Evolutionary conservation across 2,113 vertebrate species (phyloP).

Genomic region (Abramis brama): DNA sequence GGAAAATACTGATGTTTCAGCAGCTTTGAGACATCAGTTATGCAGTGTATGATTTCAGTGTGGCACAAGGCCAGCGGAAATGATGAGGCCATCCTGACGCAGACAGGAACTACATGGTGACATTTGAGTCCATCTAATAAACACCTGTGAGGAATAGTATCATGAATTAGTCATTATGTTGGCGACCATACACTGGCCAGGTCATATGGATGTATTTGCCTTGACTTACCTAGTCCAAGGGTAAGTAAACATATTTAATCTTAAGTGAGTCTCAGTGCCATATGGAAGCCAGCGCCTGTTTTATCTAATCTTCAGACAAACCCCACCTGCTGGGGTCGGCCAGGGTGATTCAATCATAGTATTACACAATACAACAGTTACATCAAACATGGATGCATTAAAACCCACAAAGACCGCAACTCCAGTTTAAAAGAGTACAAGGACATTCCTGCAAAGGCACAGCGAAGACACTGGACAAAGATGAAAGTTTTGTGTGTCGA

Average conservation of each 20-base stretch:
- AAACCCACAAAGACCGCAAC: neutral
- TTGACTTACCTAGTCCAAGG: slow-evolving; percentile 23
- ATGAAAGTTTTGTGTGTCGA: neutral
- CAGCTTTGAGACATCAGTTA: slow-evolving; percentile 69
- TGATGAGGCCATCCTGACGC: slow-evolving; percentile 16
- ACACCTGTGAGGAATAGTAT: slow-evolving; percentile 20
- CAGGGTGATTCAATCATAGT: slow-evolving; percentile 7
- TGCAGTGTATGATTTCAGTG: slow-evolving; percentile 68
- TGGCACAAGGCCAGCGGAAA: slow-evolving; percentile 37
- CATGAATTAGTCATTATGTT: slow-evolving; percentile 15
- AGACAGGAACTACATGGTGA: slow-evolving; percentile 2
- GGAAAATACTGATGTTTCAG: slow-evolving; percentile 67
- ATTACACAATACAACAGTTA: neutral
- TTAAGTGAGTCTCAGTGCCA: slow-evolving; percentile 31
- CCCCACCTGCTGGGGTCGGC: slow-evolving; percentile 33
- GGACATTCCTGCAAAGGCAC: neutral
- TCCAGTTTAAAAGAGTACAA: neutral
- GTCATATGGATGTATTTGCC: neutral
- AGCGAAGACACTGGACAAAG: neutral
- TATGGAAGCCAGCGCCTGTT: slow-evolving; percentile 43
- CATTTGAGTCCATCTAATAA: slow-evolving; percentile 31
- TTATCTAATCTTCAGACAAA: slow-evolving; percentile 40
- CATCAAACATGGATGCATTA: neutral
- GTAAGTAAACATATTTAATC: slow-evolving; percentile 38
- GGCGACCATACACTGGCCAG: neutral